These are phyloP conservation scores for Leptoclinus maculatus DNA, from an alignment of 2,797 vertebrate genomes.

Conservation along the genomic window DNA sequence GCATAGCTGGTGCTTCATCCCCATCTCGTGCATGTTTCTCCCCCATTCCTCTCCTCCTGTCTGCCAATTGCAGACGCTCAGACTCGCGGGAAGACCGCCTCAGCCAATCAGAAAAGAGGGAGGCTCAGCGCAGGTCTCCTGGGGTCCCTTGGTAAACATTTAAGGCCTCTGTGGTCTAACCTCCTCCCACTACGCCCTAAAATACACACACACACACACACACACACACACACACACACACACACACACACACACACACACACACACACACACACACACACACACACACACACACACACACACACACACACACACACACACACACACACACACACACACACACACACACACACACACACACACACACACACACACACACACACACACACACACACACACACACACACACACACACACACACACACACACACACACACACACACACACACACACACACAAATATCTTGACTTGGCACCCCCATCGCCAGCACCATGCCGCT, in stretches of 20 bases:
- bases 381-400: constrained; percentile 22
- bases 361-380: constrained; percentile 20
- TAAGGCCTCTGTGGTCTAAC: constrained; percentile 66
- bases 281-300: constrained; percentile 6
- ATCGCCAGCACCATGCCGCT: constrained; percentile 53
- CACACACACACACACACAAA: constrained; percentile 11
- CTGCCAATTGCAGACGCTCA: constrained; percentile 54
- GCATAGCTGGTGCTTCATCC: constrained; percentile 36
- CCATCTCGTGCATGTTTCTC: constrained; percentile 47
- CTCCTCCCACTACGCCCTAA: constrained; percentile 65
- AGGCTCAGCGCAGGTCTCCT: constrained; percentile 67
- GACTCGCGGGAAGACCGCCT: constrained; percentile 50
- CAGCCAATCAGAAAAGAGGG: constrained; percentile 76
- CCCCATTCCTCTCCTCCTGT: constrained; percentile 42
- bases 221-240: constrained; percentile 15
- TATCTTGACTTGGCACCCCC: constrained; percentile 44
- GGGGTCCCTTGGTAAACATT: constrained; percentile 76
- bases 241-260: constrained; percentile 19
- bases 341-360: constrained; percentile 16
- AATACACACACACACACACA: constrained; percentile 13
- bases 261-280: constrained; percentile 19
- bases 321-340: constrained; percentile 20
- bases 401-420: background rate
- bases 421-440: constrained; percentile 19
- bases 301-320: constrained; percentile 11